Conservation (phyloP, 1,140 invertebrate genomes). For the Drosophila virilis region DNA sequence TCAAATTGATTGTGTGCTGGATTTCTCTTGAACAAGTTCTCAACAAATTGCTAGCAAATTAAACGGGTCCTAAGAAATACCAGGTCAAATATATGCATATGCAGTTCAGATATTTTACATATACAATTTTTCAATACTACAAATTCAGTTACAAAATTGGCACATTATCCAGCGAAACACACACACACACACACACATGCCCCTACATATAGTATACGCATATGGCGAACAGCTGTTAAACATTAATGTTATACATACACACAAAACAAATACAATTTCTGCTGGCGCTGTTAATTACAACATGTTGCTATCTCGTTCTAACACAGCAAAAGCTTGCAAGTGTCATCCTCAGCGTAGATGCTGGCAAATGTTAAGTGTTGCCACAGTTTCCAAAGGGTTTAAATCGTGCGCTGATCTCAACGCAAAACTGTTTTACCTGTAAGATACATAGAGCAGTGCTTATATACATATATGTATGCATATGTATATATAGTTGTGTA, state of each 20-base stretch:
- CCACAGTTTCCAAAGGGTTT: constrained; percentile 5
- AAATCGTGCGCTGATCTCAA: constrained; percentile 22
- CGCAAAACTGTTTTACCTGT: constrained; percentile 1
- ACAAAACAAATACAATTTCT: neutral
- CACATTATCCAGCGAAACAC: constrained; percentile 5
- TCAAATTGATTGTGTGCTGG: neutral
- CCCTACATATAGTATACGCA: neutral
- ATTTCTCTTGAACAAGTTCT: no score
- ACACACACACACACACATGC: neutral
- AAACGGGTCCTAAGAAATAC: neutral
- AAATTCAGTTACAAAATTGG: constrained; percentile 11
- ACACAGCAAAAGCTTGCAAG: neutral
- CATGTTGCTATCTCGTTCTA: constrained; percentile 32
- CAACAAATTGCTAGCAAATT: neutral
- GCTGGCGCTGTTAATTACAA: constrained; percentile 13
- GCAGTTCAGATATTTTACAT: neutral
- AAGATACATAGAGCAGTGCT: neutral
- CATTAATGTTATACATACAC: constrained; percentile 9
- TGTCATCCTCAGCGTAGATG: constrained; percentile 1
- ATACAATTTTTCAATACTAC: constrained; percentile 1
- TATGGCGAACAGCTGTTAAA: constrained; percentile 41
- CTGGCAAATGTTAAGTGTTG: constrained; percentile 11
- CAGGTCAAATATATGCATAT: neutral
- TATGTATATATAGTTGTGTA: constrained; percentile 2
- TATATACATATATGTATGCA: constrained; percentile 13